These are phyloP conservation scores for Alosa alosa DNA, from an alignment of 2,113 vertebrate species.

Conservation along the genomic window DNA sequence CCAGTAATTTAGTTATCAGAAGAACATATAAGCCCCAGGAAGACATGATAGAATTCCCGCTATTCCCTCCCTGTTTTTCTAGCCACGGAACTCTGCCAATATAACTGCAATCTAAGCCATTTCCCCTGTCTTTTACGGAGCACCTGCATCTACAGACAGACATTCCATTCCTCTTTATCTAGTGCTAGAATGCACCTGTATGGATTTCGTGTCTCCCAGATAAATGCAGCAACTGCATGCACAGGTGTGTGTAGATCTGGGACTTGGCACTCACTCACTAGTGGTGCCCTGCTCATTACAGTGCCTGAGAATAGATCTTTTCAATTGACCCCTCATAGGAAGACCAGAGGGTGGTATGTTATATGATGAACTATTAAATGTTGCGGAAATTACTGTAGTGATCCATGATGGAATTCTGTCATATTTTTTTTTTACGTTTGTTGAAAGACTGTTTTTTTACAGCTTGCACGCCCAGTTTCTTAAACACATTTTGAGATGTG, in stretches of 20 bases:
- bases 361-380: not conserved
- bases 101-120: slow-evolving; percentile 67
- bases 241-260: slow-evolving; percentile 49
- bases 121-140: slow-evolving; percentile 68
- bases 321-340: not conserved
- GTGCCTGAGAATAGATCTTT: not conserved
- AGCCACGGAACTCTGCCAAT: slow-evolving; percentile 56
- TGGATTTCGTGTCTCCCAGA: slow-evolving; percentile 61
- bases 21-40: slow-evolving; percentile 55
- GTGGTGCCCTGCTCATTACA: not conserved
- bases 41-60: slow-evolving; percentile 61
- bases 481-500: no score
- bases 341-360: not conserved
- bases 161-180: slow-evolving; percentile 70
- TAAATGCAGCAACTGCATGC: slow-evolving; percentile 61
- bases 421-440: not conserved
- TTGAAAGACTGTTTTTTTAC: not conserved
- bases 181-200: slow-evolving; percentile 64
- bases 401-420: not conserved
- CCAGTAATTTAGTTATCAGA: slow-evolving; percentile 48
- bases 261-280: not conserved
- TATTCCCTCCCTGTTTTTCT: slow-evolving; percentile 59
- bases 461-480: no score
- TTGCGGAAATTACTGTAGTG: not conserved
- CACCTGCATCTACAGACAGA: slow-evolving; percentile 76